Evolutionary conservation across 2,113 vertebrate species (phyloP).

Genomic region (Isichthys henryi): DNA sequence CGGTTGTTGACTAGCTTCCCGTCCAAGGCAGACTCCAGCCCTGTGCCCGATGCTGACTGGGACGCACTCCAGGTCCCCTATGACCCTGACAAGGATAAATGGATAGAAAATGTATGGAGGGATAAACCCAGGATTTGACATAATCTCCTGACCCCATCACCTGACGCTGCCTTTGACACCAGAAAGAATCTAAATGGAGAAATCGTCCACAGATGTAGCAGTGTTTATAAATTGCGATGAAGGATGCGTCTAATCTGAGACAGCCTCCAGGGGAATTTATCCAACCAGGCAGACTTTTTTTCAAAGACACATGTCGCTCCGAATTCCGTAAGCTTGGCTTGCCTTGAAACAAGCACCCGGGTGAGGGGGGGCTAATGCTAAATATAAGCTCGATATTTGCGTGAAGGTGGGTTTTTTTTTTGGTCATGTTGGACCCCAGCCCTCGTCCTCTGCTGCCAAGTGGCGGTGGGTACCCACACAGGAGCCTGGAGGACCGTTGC

Average conservation of each 20-base stretch:
- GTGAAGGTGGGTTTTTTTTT: constrained; percentile 5
- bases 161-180: neutral
- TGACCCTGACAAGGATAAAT: neutral
- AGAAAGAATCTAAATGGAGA: neutral
- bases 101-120: neutral
- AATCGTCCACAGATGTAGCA: neutral
- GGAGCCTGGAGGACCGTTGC: constrained; percentile 41
- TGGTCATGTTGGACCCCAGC: neutral
- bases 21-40: neutral
- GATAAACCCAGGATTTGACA: neutral
- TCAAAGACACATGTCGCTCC: neutral
- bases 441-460: constrained; percentile 6
- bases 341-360: neutral
- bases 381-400: neutral
- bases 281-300: neutral
- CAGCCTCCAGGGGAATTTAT: neutral
- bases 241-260: neutral
- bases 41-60: neutral
- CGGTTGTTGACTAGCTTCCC: neutral
- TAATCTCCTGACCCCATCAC: neutral
- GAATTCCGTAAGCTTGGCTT: neutral
- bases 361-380: neutral
- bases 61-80: neutral
- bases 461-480: neutral
- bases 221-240: neutral